phyloP scores from a whole-genome alignment of 2,113 vertebrate genomes.

The Salvelinus fontinalis region DNA sequence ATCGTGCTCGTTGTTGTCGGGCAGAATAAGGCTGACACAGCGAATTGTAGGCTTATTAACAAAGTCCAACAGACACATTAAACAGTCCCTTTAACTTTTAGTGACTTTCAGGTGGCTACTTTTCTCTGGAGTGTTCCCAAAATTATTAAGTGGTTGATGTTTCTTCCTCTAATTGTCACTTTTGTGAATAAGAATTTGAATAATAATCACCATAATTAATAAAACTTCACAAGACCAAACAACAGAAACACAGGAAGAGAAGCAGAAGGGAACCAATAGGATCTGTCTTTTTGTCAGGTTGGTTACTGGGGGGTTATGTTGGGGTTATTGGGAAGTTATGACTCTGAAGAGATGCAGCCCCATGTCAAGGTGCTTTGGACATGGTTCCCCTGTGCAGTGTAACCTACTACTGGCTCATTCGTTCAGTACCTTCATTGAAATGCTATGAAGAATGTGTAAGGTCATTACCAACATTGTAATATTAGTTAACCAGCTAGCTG shows the following conservation, averaged over 20 bases:
- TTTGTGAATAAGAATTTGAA: slow-evolving; percentile 36
- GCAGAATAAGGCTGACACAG: slow-evolving; percentile 18
- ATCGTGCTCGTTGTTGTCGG: neutral
- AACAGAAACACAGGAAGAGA: slow-evolving; percentile 67
- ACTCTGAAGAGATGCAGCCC: slow-evolving; percentile 77
- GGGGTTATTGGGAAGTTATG: slow-evolving; percentile 78
- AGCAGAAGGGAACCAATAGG: slow-evolving; percentile 49
- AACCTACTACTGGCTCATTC: neutral
- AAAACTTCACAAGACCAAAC: slow-evolving; percentile 67
- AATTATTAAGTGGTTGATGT: slow-evolving; percentile 15
- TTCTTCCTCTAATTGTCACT: slow-evolving; percentile 15
- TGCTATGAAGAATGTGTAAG: neutral
- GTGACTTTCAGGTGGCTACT: slow-evolving; percentile 57
- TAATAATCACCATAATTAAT: slow-evolving; percentile 30
- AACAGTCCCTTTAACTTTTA: slow-evolving; percentile 88
- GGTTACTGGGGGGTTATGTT: slow-evolving; percentile 83
- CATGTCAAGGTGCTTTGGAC: slow-evolving; percentile 56
- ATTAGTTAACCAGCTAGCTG: neutral
- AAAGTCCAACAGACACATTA: slow-evolving; percentile 34
- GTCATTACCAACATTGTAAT: neutral
- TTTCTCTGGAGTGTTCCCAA: slow-evolving; percentile 24
- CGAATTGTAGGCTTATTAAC: neutral
- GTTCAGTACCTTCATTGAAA: neutral
- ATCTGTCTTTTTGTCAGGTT: slow-evolving; percentile 59
- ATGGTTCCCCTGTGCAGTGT: slow-evolving; percentile 27